A percentile compares a stretch with the other conserved stretches of the same genome.
Evolutionary conservation across 2,797 vertebrate genomes (phyloP).

Genomic region (Ataeniobius toweri): DNA sequence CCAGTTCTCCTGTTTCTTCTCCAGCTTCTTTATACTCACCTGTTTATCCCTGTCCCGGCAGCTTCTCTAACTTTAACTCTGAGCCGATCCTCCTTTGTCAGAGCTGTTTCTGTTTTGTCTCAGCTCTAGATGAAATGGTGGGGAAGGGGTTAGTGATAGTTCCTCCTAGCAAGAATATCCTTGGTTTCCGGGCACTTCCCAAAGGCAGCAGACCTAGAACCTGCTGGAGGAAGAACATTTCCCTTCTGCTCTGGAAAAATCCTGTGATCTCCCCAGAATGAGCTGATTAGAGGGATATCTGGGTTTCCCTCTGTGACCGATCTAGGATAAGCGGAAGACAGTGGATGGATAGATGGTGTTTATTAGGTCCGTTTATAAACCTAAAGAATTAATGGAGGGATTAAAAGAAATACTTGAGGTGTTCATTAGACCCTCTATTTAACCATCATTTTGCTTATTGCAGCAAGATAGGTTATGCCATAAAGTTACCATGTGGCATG

Average conservation of each 20-base stretch:
- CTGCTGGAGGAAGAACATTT: neutral
- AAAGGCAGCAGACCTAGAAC: neutral
- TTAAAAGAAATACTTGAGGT: neutral
- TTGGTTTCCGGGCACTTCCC: neutral
- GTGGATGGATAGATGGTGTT: neutral
- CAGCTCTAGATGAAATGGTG: neutral
- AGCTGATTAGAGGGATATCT: neutral
- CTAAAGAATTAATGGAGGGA: neutral
- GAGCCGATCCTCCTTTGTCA: neutral
- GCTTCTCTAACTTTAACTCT: constrained; percentile 3
- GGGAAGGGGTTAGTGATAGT: neutral
- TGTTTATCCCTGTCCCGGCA: constrained; percentile 22
- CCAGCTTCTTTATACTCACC: constrained; percentile 45
- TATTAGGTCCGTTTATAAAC: neutral
- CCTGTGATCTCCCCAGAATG: neutral
- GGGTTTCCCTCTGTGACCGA: neutral
- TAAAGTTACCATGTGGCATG: neutral
- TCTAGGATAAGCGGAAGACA: neutral
- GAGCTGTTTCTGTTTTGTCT: neutral
- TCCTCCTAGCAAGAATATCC: neutral
- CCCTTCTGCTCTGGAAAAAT: neutral
- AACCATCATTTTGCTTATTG: neutral
- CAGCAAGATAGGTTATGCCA: neutral
- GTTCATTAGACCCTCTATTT: neutral
- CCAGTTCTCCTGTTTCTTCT: constrained; percentile 63